phyloP scores from a whole-genome alignment of 2,113 vertebrate species.

The Cygnus atratus region DNA sequence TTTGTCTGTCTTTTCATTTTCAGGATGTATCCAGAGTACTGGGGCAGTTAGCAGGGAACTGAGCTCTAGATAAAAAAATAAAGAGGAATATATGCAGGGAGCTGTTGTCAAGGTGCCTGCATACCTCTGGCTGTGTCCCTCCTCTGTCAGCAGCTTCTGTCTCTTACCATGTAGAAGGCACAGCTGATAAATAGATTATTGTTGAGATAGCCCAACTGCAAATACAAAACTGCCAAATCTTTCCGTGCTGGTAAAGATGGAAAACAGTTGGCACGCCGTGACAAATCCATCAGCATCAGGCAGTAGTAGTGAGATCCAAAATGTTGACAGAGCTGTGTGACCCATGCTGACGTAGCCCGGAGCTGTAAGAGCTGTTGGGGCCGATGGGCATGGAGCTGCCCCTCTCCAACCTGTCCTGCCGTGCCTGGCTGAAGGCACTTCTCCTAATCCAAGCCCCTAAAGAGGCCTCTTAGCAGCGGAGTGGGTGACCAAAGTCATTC shows the following conservation, averaged over 20 bases:
- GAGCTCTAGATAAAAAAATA: background rate
- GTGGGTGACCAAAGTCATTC: conserved; percentile 8
- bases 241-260: background rate
- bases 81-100: background rate
- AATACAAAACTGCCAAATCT: fast-evolving
- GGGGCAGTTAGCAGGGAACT: background rate
- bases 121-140: fast-evolving
- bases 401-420: background rate
- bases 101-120: background rate
- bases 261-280: background rate
- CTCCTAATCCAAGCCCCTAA: conserved; percentile 24
- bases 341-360: background rate
- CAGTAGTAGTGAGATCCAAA: background rate
- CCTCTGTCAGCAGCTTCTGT: background rate
- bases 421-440: conserved; percentile 11
- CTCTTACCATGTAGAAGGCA: background rate
- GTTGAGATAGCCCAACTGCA: background rate
- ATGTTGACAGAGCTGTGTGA: background rate
- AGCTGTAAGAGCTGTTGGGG: background rate
- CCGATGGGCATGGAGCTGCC: background rate
- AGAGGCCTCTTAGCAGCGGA: background rate
- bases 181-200: background rate
- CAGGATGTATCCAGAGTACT: background rate
- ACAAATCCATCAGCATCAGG: background rate
- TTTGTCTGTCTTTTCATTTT: background rate